Evolutionary conservation across 2,113 vertebrate species (phyloP).

Genomic region (Macrotis lagotis): DNA sequence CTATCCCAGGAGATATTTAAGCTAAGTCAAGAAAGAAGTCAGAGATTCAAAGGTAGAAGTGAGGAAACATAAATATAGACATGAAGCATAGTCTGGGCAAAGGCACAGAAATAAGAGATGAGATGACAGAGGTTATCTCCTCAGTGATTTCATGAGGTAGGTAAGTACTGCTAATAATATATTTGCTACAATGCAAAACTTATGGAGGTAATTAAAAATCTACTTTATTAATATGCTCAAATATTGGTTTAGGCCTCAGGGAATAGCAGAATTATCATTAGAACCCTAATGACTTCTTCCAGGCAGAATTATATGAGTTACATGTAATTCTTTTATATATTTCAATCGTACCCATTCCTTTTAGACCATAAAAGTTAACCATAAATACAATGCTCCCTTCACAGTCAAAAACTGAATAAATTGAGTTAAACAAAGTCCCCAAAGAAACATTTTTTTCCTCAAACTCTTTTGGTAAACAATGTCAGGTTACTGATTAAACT

Average conservation of each 20-base stretch:
- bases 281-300: not conserved
- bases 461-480: not conserved
- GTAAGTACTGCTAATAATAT: no score
- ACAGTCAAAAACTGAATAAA: not conserved
- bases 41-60: not conserved
- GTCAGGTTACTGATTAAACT: not conserved
- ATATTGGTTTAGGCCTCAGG: not conserved
- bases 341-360: not conserved
- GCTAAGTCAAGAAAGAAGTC: not conserved
- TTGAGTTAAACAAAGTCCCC: no score
- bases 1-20: not conserved
- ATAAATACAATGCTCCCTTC: not conserved
- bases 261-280: not conserved
- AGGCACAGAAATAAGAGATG: not conserved
- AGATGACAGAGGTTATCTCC: not conserved
- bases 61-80: not conserved
- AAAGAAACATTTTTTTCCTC: not conserved
- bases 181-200: not conserved
- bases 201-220: not conserved
- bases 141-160: not conserved
- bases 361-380: not conserved
- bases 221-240: not conserved
- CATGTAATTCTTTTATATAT: not conserved
- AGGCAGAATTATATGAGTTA: not conserved
- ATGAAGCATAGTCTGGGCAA: not conserved